phyloP scores from a whole-genome alignment of 2,888 invertebrate species.

The Agriopis leucophaearia region DNA sequence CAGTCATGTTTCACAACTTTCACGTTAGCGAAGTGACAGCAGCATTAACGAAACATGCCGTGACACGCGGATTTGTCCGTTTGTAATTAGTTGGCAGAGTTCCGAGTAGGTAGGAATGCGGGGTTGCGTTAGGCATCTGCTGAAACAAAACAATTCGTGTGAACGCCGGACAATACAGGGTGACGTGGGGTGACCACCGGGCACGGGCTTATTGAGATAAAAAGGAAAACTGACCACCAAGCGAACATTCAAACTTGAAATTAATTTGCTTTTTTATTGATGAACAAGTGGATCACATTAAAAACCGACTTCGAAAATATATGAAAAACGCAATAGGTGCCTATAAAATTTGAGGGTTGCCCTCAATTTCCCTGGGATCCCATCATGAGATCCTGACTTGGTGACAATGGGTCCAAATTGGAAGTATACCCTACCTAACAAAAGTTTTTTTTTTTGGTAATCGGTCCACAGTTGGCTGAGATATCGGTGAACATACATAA shows the following conservation, averaged over 20 bases:
- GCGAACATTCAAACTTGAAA: neutral
- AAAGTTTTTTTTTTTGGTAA: too few relatives aligned
- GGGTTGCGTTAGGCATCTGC: conserved; percentile 67
- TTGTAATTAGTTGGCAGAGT: conserved; percentile 77
- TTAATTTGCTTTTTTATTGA: neutral
- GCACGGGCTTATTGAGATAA: conserved; percentile 45
- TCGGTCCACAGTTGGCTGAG: too few relatives aligned
- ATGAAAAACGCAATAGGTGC: too few relatives aligned
- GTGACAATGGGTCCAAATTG: too few relatives aligned
- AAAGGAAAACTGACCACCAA: neutral
- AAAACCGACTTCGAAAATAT: too few relatives aligned
- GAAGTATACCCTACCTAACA: too few relatives aligned
- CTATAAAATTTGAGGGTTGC: too few relatives aligned
- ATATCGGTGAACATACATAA: too few relatives aligned
- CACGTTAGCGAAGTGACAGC: conserved; percentile 27
- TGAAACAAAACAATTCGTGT: conserved; percentile 82
- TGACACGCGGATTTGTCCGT: conserved; percentile 56
- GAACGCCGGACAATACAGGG: conserved; percentile 79
- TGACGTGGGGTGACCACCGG: conserved; percentile 59
- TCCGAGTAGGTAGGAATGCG: conserved; percentile 80
- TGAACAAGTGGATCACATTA: too few relatives aligned
- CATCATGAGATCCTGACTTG: too few relatives aligned
- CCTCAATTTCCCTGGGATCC: too few relatives aligned
- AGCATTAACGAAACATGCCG: conserved; percentile 42
- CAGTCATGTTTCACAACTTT: conserved; percentile 9